Conservation (phyloP, 2,113 vertebrate species). For the Ancistrus triradiatus region DNA sequence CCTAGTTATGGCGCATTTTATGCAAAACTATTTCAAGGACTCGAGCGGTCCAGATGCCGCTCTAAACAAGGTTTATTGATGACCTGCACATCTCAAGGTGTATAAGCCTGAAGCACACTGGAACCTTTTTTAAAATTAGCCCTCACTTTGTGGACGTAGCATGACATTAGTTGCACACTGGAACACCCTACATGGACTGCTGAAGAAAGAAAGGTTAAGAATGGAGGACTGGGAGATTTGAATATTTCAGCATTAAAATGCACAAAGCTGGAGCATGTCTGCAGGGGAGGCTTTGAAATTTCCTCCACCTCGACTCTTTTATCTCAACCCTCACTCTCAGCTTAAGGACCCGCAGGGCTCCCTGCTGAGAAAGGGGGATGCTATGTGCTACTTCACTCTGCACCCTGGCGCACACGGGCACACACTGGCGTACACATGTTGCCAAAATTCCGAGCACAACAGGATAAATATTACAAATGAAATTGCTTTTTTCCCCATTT, state of each 20-base stretch:
- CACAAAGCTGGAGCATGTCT: conserved; percentile 53
- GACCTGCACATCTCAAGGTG: conserved; percentile 35
- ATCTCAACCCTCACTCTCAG: conserved; percentile 39
- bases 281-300: conserved; percentile 59
- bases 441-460: conserved; percentile 36
- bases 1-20: too few relatives aligned
- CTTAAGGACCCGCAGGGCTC: conserved; percentile 44
- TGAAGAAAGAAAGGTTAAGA: conserved; percentile 35
- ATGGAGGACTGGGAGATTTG: conserved; percentile 51
- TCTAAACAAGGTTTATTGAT: too few relatives aligned
- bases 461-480: conserved; percentile 49
- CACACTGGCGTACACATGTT: conserved; percentile 27
- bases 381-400: conserved; percentile 33
- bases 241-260: conserved; percentile 61
- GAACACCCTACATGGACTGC: conserved; percentile 41
- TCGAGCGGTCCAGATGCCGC: too few relatives aligned
- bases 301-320: conserved; percentile 55
- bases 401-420: conserved; percentile 20
- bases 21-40: too few relatives aligned
- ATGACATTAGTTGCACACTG: conserved; percentile 47
- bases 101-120: conserved; percentile 44
- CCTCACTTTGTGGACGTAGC: conserved; percentile 44
- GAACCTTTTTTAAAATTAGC: conserved; percentile 46
- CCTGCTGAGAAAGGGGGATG: conserved; percentile 39
- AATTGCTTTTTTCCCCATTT: conserved; percentile 44